A percentile compares a stretch with the other conserved stretches of the same genome.
phyloP scores from a whole-genome alignment of 2,113 vertebrate genomes.

The Procapra przewalskii region DNA sequence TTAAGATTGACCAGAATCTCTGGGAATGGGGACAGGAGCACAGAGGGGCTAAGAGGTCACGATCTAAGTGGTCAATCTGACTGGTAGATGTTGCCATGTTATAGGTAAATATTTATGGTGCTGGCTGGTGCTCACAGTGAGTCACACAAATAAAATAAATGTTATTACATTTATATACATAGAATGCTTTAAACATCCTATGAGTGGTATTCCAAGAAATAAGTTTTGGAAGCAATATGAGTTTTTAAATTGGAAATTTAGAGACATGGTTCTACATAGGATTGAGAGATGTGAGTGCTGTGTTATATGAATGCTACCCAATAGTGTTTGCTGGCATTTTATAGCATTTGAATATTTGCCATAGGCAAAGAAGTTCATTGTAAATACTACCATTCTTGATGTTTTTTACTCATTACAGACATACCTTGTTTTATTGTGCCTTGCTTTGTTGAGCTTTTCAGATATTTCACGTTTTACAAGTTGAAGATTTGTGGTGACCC shows the following conservation, averaged over 20 bases:
- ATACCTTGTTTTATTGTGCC: background rate
- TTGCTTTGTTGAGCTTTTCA: background rate
- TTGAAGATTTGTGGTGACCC: background rate
- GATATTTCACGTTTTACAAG: background rate
- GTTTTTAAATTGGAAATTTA: background rate
- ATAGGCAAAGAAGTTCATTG: background rate
- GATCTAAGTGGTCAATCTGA: background rate
- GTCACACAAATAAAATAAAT: constrained; percentile 15
- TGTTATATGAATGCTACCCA: background rate
- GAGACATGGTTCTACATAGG: background rate
- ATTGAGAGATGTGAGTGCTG: background rate
- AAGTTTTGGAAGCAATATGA: background rate
- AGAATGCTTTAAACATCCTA: background rate
- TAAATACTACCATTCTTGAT: background rate
- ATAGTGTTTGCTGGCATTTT: background rate
- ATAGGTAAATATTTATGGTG: background rate
- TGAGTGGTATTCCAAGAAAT: background rate
- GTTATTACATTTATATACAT: background rate
- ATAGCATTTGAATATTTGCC: background rate
- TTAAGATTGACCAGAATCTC: background rate
- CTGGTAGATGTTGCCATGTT: background rate
- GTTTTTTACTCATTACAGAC: background rate
- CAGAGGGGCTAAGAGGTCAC: background rate
- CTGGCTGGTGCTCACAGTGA: background rate
- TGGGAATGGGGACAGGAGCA: background rate